Evolutionary conservation across 2,888 invertebrate genomes (phyloP).

Genomic region (Allolobophora icterica): DNA sequence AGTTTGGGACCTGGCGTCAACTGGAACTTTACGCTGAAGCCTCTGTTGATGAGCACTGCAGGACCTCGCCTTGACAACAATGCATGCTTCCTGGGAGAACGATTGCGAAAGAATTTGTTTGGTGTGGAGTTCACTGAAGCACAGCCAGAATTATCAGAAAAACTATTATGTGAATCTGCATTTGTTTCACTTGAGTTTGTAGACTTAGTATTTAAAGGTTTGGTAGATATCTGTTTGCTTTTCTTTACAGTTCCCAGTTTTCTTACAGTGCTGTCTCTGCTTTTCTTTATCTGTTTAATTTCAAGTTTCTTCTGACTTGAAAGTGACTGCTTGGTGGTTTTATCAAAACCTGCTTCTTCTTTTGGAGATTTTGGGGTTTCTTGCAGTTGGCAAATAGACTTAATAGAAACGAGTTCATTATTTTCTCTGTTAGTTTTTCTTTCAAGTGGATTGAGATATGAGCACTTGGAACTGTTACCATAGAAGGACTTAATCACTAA

Average conservation of each 20-base stretch:
- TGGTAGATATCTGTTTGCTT: neutral
- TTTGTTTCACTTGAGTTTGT: neutral
- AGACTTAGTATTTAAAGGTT: neutral
- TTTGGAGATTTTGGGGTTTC: neutral
- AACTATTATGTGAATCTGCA: neutral
- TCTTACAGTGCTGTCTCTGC: neutral
- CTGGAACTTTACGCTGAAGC: conserved; percentile 3
- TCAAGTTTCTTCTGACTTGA: neutral
- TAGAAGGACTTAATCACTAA: conserved; percentile 18
- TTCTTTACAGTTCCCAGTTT: neutral
- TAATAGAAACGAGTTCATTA: neutral
- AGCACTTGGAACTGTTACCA: neutral
- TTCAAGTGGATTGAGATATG: conserved; percentile 20
- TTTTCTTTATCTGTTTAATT: neutral
- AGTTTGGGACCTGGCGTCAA: neutral
- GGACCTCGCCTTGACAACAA: neutral
- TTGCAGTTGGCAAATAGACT: neutral
- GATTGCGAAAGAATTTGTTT: conserved; percentile 13
- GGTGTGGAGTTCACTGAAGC: neutral
- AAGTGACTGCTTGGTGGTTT: neutral
- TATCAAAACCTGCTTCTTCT: neutral
- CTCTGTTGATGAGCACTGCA: neutral
- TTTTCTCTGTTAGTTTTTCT: conserved; percentile 20
- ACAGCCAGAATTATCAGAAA: neutral
- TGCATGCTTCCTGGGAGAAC: neutral